phyloP scores from a whole-genome alignment of 1,140 invertebrate species.

The Melipona quadrifasciata region DNA sequence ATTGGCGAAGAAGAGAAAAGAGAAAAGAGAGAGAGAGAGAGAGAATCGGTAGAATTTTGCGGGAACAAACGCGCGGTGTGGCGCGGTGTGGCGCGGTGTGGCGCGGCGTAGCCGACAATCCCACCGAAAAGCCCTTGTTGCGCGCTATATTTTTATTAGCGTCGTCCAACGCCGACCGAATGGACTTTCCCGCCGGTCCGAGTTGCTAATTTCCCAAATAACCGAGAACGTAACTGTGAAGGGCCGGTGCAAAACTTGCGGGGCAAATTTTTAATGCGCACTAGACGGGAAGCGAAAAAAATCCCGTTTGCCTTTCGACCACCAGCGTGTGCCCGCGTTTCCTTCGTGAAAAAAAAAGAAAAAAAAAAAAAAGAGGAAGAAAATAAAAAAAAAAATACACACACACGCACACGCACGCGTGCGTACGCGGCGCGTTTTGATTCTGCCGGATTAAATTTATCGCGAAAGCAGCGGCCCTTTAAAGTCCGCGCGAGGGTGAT shows the following conservation, averaged over 20 bases:
- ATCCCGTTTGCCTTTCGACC: constrained; percentile 5
- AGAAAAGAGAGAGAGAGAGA: not conserved
- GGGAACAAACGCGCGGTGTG: constrained; percentile 9
- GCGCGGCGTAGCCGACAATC: not conserved
- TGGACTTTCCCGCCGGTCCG: constrained; percentile 34
- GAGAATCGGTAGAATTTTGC: constrained; percentile 31
- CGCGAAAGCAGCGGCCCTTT: not conserved
- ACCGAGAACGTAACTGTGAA: constrained; percentile 16
- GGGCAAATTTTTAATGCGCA: constrained; percentile 11
- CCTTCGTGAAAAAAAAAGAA: not conserved
- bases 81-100: too few species aligned
- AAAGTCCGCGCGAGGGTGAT: not conserved
- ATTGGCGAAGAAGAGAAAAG: not conserved
- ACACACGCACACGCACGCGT: not conserved
- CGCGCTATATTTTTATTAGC: constrained; percentile 63
- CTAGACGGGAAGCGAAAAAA: not conserved
- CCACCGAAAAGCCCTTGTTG: constrained; percentile 14
- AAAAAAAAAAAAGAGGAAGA: too few species aligned
- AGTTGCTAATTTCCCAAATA: constrained; percentile 52
- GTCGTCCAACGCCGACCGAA: constrained; percentile 7
- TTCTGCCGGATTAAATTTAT: constrained; percentile 14
- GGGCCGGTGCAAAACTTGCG: not conserved
- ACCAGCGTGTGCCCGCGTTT: not conserved
- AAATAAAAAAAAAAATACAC: not conserved
- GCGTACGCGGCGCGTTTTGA: not conserved